phyloP scores from a whole-genome alignment of 2,113 vertebrate species.

The Cottus gobio region DNA sequence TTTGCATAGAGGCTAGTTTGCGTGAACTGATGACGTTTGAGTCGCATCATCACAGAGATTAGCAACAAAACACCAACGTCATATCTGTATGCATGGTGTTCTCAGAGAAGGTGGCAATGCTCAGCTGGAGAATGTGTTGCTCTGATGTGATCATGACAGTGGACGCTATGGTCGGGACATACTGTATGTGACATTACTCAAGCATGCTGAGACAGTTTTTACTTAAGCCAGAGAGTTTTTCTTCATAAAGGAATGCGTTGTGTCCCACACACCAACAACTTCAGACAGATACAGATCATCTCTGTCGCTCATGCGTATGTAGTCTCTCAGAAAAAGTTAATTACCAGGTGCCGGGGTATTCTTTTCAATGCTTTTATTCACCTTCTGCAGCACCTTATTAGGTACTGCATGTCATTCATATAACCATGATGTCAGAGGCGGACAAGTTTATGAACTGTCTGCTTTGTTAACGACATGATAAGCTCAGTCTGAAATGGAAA shows the following conservation, averaged over 20 bases:
- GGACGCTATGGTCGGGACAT: neutral
- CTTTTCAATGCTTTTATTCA: slow-evolving; percentile 35
- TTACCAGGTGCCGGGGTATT: slow-evolving; percentile 59
- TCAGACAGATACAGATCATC: slow-evolving; percentile 33
- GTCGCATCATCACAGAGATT: slow-evolving; percentile 25
- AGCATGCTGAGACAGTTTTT: slow-evolving; percentile 30
- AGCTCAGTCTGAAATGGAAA: slow-evolving; percentile 40
- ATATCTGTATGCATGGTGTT: slow-evolving; percentile 36
- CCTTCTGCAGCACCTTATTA: slow-evolving; percentile 37
- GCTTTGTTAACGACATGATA: slow-evolving; percentile 45
- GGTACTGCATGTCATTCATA: slow-evolving; percentile 24
- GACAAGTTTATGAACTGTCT: slow-evolving; percentile 45
- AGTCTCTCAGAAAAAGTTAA: slow-evolving; percentile 49
- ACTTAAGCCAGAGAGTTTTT: neutral
- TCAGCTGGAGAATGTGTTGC: slow-evolving; percentile 5
- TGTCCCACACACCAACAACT: neutral
- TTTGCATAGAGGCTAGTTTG: slow-evolving; percentile 71
- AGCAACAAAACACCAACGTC: slow-evolving; percentile 39
- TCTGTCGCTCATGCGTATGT: slow-evolving; percentile 4
- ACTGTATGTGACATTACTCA: neutral
- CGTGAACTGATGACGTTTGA: slow-evolving; percentile 45
- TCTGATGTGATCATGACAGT: slow-evolving; percentile 8
- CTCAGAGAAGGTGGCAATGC: neutral
- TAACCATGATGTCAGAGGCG: slow-evolving; percentile 55
- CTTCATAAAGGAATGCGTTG: slow-evolving; percentile 40